Conservation (phyloP, 2,888 invertebrate genomes). For the Pseudoips prasinana region DNA sequence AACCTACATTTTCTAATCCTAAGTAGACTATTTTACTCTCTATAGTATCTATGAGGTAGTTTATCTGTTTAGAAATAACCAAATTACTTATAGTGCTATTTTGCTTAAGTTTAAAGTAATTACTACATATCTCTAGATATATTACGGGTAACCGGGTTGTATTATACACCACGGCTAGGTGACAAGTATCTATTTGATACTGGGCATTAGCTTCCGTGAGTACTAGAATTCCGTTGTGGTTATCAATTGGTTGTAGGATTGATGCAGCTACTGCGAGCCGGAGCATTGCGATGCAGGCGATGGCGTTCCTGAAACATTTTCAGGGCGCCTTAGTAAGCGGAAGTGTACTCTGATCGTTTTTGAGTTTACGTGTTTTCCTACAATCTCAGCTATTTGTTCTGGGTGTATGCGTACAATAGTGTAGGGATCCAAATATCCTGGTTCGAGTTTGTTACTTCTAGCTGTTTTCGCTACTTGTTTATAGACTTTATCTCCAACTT, state of each 20-base stretch:
- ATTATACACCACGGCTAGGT: constrained; percentile 11
- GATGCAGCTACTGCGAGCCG: constrained; percentile 11
- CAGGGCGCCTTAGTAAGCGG: constrained; percentile 22
- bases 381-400: constrained; percentile 24
- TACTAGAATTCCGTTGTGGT: constrained; percentile 20
- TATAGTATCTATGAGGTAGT: no score
- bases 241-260: constrained; percentile 21
- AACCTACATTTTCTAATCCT: neutral
- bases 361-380: constrained; percentile 28
- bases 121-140: no score
- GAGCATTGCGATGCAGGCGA: constrained; percentile 13
- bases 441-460: constrained; percentile 21
- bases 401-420: constrained; percentile 27
- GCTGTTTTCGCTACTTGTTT: constrained; percentile 33
- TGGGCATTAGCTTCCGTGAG: constrained; percentile 16
- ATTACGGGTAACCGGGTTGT: constrained; percentile 7
- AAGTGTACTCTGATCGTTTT: constrained; percentile 28
- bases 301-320: constrained; percentile 22
- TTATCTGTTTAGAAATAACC: no score
- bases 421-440: constrained; percentile 22
- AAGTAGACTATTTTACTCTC: no score
- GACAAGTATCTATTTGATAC: constrained; percentile 3
- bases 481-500: constrained; percentile 26
- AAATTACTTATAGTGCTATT: no score
- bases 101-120: no score